phyloP scores from a whole-genome alignment of 2,797 vertebrate genomes.

The Myotis findleyi region DNA sequence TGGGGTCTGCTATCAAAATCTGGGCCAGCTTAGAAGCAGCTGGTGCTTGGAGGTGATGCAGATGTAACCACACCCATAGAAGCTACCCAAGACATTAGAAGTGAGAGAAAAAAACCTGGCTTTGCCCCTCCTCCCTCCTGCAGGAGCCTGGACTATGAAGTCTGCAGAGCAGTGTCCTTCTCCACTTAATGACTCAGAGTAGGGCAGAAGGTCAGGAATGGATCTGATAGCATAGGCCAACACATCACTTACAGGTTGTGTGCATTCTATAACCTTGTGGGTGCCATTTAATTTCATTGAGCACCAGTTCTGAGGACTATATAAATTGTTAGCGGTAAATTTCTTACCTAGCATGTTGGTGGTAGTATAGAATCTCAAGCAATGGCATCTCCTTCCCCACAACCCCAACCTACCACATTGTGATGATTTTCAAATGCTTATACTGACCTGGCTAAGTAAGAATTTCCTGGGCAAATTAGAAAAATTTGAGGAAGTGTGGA shows the following conservation, averaged over 20 bases:
- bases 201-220: not conserved
- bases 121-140: not conserved
- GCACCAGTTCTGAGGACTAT: not conserved
- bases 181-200: rapidly evolving
- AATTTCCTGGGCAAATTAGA: not conserved
- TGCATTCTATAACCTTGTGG: not conserved
- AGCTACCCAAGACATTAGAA: not conserved
- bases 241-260: not conserved
- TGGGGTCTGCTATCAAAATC: not conserved
- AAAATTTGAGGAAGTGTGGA: not conserved
- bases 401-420: not conserved
- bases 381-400: rapidly evolving
- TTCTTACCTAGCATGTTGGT: too few species aligned
- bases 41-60: not conserved
- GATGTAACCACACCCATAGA: rapidly evolving
- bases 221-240: not conserved
- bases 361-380: rapidly evolving
- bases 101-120: not conserved
- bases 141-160: not conserved
- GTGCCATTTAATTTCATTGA: not conserved
- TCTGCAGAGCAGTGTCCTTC: not conserved
- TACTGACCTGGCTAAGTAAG: not conserved
- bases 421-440: not conserved
- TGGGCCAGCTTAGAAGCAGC: not conserved
- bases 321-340: not conserved